Conservation (phyloP, 1,140 invertebrate species). For the Penaeus chinensis region DNA sequence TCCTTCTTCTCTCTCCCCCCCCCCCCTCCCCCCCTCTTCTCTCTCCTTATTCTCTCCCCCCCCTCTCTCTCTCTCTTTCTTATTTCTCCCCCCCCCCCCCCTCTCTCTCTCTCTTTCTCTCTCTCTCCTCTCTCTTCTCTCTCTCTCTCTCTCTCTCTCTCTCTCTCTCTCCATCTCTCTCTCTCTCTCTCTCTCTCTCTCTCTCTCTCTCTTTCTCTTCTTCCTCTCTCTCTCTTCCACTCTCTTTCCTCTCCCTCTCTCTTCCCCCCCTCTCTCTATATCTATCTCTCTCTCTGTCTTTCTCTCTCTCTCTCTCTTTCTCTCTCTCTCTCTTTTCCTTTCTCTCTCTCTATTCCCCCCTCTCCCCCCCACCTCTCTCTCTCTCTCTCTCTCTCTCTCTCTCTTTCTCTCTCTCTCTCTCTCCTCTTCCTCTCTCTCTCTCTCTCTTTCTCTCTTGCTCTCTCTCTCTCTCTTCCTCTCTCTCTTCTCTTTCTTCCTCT, state of each 20-base stretch:
- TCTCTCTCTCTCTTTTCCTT: too few species aligned
- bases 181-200: neutral
- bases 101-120: neutral
- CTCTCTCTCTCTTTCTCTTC: neutral
- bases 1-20: neutral
- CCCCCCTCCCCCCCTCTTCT: neutral
- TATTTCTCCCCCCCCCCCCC: neutral
- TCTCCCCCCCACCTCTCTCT: too few species aligned
- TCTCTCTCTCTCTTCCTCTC: too few species aligned
- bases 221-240: neutral
- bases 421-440: too few species aligned
- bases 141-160: neutral
- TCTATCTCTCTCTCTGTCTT: too few species aligned
- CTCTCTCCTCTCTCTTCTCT: neutral
- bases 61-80: neutral
- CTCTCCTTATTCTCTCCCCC: neutral
- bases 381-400: too few species aligned
- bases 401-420: too few species aligned
- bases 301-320: too few species aligned
- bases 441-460: too few species aligned
- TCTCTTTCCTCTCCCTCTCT: neutral
- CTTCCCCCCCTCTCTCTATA: neutral
- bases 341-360: too few species aligned
- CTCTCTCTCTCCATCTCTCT: neutral
- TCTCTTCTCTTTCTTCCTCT: too few species aligned